phyloP scores from a whole-genome alignment of 2,797 vertebrate species.

The Neopelma chrysocephalum region DNA sequence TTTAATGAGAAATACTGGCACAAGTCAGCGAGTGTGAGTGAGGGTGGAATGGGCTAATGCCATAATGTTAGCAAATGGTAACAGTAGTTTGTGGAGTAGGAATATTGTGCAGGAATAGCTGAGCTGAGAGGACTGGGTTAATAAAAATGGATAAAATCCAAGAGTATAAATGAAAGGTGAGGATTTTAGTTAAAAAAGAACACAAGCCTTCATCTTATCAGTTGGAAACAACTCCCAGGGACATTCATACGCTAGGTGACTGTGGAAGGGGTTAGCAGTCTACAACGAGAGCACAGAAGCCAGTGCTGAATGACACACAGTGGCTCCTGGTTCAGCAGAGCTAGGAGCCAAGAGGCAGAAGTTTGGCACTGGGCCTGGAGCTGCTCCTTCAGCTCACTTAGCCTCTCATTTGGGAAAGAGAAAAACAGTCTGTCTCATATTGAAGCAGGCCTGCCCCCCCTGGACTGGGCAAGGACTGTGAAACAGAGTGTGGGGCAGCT shows the following conservation, averaged over 20 bases:
- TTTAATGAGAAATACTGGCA: neutral
- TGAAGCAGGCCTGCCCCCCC: neutral
- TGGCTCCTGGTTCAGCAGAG: slow-evolving; percentile 17
- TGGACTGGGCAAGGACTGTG: neutral
- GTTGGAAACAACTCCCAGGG: neutral
- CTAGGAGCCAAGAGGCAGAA: neutral
- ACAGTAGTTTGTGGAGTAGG: neutral
- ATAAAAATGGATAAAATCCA: neutral
- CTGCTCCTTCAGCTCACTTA: slow-evolving; percentile 19
- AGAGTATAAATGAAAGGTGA: neutral
- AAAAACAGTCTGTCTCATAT: neutral
- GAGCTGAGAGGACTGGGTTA: neutral
- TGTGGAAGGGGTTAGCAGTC: neutral
- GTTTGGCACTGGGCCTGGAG: slow-evolving; percentile 20
- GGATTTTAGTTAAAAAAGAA: neutral
- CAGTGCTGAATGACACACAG: neutral
- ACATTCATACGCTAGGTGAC: neutral
- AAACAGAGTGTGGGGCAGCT: neutral
- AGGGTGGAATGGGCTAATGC: neutral
- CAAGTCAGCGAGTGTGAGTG: neutral
- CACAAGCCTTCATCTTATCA: neutral
- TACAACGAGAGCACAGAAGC: neutral
- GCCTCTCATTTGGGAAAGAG: neutral
- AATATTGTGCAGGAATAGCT: neutral
- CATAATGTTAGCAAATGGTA: neutral